Evolutionary conservation across 1,140 invertebrate species (phyloP).

Genomic region (Drosophila trapezifrons): DNA sequence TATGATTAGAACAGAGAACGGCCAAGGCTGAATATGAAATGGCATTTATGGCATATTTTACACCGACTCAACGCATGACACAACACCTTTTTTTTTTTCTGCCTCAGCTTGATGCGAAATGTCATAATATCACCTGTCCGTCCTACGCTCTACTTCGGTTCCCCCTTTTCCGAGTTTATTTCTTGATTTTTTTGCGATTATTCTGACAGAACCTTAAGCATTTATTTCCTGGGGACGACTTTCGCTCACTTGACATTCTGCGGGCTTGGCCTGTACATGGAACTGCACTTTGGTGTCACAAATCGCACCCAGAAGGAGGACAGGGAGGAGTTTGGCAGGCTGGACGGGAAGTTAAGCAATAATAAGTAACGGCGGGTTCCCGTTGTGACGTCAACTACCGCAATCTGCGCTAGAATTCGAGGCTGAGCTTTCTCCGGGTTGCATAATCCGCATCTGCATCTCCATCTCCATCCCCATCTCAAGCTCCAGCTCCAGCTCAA

Average conservation of each 20-base stretch:
- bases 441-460: conserved; percentile 38
- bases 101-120: conserved; percentile 29
- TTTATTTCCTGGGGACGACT: conserved; percentile 29
- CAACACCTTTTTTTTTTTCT: conserved; percentile 41
- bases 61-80: conserved; percentile 17
- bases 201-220: not conserved
- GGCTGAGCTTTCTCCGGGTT: conserved; percentile 41
- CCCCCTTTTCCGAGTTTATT: not conserved
- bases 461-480: conserved; percentile 4
- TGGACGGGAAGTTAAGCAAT: not conserved
- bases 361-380: conserved; percentile 31
- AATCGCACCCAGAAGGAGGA: not conserved
- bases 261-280: conserved; percentile 24
- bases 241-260: conserved; percentile 33
- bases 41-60: conserved; percentile 21
- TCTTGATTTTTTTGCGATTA: too few relatives aligned
- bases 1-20: conserved; percentile 5
- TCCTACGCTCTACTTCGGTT: conserved; percentile 8
- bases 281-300: conserved; percentile 16
- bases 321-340: not conserved
- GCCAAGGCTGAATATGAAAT: conserved; percentile 17
- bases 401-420: conserved; percentile 53
- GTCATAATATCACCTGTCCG: conserved; percentile 45
- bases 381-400: conserved; percentile 58
- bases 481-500: not conserved